phyloP scores from a whole-genome alignment of 1,140 invertebrate species.

The Drosophila arawakana region DNA sequence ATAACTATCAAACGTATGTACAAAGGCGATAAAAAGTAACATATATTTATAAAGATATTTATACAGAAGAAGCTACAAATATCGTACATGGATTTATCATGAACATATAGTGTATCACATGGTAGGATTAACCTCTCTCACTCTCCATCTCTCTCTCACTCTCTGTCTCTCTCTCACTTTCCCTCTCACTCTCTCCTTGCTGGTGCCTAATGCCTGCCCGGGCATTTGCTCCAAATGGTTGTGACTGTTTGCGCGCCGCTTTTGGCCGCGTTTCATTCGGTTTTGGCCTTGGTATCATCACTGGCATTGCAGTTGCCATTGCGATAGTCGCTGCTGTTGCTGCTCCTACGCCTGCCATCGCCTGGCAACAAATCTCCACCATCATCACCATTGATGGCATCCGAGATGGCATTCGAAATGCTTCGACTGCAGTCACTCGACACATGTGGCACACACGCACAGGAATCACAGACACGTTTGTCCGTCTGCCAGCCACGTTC shows the following conservation, averaged over 20 bases:
- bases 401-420: conserved; percentile 39
- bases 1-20: conserved; percentile 33
- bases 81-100: conserved; percentile 20
- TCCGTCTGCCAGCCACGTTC: conserved; percentile 89
- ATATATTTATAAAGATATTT: too few relatives aligned
- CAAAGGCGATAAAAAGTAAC: background rate
- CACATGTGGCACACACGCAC: conserved; percentile 52
- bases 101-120: conserved; percentile 55
- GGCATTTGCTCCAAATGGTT: conserved; percentile 48
- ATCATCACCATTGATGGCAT: conserved; percentile 44
- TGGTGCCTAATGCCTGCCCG: conserved; percentile 29
- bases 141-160: too few relatives aligned
- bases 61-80: too few relatives aligned
- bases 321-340: conserved; percentile 6
- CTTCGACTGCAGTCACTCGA: conserved; percentile 1
- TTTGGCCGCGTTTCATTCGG: conserved; percentile 49
- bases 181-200: too few relatives aligned
- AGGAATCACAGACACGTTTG: conserved; percentile 89
- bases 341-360: background rate
- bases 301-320: conserved; percentile 50
- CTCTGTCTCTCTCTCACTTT: too few relatives aligned
- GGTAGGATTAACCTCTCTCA: conserved; percentile 29
- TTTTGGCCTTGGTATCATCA: conserved; percentile 54
- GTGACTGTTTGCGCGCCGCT: conserved; percentile 40
- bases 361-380: background rate